A percentile compares a stretch with the other conserved stretches of the same genome.
Conservation (phyloP, 2,113 vertebrate genomes). For the Emberiza fucata region DNA sequence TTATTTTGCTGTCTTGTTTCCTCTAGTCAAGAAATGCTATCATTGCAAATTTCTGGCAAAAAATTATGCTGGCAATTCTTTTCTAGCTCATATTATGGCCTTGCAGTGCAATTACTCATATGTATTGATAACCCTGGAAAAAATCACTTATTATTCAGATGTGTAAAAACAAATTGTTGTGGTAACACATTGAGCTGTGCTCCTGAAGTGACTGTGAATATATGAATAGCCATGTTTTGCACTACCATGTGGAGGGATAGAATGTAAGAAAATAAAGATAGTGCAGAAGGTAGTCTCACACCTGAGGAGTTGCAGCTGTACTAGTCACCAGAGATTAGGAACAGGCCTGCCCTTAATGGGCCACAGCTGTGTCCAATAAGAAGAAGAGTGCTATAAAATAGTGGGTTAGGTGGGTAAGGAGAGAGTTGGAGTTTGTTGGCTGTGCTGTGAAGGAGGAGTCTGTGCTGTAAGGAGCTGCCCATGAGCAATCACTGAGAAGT, state of each 20-base stretch:
- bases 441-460: no score
- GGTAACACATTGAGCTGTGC: not conserved
- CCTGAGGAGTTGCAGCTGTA: no score
- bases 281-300: no score
- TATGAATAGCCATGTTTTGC: not conserved
- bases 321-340: no score
- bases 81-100: not conserved
- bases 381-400: no score
- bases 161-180: not conserved
- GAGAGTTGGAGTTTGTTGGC: no score
- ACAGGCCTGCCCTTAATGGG: no score
- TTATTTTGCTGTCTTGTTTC: not conserved
- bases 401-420: no score
- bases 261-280: no score
- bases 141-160: not conserved
- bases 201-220: not conserved
- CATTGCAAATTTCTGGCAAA: not conserved
- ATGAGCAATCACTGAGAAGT: no score
- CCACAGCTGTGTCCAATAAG: no score
- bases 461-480: no score
- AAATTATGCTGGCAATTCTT: not conserved
- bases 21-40: not conserved
- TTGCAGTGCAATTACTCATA: not conserved
- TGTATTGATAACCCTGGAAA: not conserved
- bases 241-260: not conserved